Evolutionary conservation across 2,113 vertebrate species (phyloP).

Genomic region (Agapornis roseicollis): DNA sequence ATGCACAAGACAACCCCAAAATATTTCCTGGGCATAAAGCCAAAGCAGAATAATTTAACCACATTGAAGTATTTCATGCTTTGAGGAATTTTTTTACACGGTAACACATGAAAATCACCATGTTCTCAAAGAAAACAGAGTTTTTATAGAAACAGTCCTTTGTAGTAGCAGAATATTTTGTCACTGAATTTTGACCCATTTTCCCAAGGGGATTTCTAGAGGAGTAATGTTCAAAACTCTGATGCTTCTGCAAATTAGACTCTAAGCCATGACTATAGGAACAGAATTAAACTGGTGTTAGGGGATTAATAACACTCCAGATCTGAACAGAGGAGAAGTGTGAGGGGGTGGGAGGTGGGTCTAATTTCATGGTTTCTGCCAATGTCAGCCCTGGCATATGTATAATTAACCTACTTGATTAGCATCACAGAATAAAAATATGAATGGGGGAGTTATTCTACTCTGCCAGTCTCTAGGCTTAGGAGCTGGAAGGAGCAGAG

Average conservation of each 20-base stretch:
- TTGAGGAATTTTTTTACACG: not conserved
- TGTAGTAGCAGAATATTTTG: not conserved
- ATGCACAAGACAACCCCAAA: not conserved
- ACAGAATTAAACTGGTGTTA: not conserved
- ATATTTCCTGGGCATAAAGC: not conserved
- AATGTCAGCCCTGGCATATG: not conserved
- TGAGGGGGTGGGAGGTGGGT: not conserved
- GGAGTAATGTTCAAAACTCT: not conserved
- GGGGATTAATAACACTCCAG: not conserved
- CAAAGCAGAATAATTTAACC: not conserved
- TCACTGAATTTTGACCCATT: not conserved
- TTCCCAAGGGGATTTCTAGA: not conserved
- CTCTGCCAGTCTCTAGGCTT: not conserved
- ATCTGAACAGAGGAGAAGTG: not conserved
- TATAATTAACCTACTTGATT: not conserved
- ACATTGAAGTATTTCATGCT: not conserved
- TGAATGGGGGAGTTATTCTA: not conserved
- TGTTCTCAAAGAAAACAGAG: not conserved
- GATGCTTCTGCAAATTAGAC: not conserved
- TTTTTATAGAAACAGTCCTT: not conserved
- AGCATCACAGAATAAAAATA: not conserved
- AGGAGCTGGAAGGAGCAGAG: not conserved
- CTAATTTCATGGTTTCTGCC: not conserved
- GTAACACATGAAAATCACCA: not conserved
- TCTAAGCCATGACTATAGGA: not conserved